Base-by-base conservation (phyloP, 1,140 invertebrate genomes). In the Tetragonula clypearis region DNA sequence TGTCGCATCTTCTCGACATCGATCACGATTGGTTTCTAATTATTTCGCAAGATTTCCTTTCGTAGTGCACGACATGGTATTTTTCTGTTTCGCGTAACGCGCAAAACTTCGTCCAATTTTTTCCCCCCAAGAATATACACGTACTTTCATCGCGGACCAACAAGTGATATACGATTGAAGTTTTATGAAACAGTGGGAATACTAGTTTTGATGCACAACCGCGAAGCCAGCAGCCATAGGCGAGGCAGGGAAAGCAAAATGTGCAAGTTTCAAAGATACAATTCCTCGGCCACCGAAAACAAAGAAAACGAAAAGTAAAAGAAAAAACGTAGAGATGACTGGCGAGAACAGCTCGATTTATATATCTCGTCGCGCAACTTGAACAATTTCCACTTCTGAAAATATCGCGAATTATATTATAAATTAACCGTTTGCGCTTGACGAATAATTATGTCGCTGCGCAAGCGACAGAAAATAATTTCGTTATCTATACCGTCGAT, bases 121-220 rank as follows among this genome's bases (percentile, higher is more conserved):
- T 58, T 58, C 23, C 19, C 74, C 8, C 41, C 41, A 49, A 49
- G 41, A 58, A n/a, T 19, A 60, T 76, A 75, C 35, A 58, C 30
- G 74, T 60, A 49, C 21, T 17, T 76, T 76, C 74, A 58, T 76
- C 74, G 23, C 35, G 74, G 26, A 60, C 58, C 53, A 8, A 30
- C 2, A 41, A 58, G 74, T 76, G 74, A 76, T 76, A 60, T 76
- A 76, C 55, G 74, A 76, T 76, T 35, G 74, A 76, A 76, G 74
- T 76, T 76, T 58, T 19, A 35, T 58, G 74, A 58, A 76, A 58
- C 53, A 60, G 74, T 58, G 21, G 55, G 19, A 76, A 76, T 58
- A 75, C 74, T 23, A 75, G 74, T 58, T 58, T 58, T 56, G 55
- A 73, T 76, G 56, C 74, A 76, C 30, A 58, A 41, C 30, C 30